Percentiles rank a stretch among this genome's conserved stretches.
These are phyloP conservation scores for Holothuria leucospilota DNA, from an alignment of 53 echinoderm and acorn worm species.

Conservation along the genomic window DNA sequence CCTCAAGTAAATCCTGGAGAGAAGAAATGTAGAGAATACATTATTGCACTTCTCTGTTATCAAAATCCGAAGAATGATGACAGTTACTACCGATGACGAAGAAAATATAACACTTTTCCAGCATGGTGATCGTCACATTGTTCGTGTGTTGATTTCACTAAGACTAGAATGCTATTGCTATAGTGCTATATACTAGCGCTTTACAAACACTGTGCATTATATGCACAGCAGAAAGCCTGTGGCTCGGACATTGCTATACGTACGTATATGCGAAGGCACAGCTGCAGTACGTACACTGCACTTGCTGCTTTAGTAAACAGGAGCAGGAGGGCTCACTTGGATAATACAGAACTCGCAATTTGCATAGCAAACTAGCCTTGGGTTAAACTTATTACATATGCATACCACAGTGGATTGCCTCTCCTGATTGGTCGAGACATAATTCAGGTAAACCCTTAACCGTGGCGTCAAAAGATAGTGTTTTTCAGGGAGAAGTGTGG, in stretches of 20 bases:
- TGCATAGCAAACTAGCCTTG: constrained; percentile 51
- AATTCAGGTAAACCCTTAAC: constrained; percentile 35
- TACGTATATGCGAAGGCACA: neutral
- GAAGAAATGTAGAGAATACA: constrained; percentile 24
- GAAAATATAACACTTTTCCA: too few relatives aligned
- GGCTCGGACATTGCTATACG: too few relatives aligned
- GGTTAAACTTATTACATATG: constrained; percentile 53
- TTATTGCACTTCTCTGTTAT: constrained; percentile 10
- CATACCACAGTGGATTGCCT: constrained; percentile 39
- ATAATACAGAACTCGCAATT: constrained; percentile 20
- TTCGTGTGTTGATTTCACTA: neutral
- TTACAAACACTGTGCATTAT: neutral
- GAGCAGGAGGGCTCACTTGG: constrained; percentile 29
- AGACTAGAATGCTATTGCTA: neutral
- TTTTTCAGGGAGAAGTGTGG: too few relatives aligned
- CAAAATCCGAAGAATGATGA: too few relatives aligned
- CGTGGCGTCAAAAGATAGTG: too few relatives aligned
- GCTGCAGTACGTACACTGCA: neutral
- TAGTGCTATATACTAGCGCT: neutral
- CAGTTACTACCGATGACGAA: too few relatives aligned
- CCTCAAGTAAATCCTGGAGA: constrained; percentile 40
- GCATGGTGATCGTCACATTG: too few relatives aligned
- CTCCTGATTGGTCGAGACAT: constrained; percentile 37
- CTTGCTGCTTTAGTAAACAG: neutral
- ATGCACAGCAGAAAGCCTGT: too few relatives aligned